Evolutionary conservation across 1,140 invertebrate genomes (phyloP), one percentile per base, ranked within the genome.

Genomic region (Euwallacea similis): DNA sequence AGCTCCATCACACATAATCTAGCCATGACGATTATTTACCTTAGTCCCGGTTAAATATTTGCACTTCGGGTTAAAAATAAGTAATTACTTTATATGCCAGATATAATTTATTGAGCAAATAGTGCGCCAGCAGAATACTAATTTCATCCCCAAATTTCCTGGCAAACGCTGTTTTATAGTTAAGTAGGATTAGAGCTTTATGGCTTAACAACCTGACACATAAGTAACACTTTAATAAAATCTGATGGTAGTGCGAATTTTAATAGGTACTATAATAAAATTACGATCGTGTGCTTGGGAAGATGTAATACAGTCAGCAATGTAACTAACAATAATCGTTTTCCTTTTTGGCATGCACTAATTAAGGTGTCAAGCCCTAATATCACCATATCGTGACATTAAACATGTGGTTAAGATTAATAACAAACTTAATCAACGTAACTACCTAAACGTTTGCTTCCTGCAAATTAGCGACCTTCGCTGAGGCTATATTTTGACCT

Each of bases 391-490:
- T 50, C 46, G 46, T 50, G 46, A 10, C 9, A 50, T 13, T 50
- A 50, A 50, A 13, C 46, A 50, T 50, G 46, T 50, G 46, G 9
- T 50, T 50, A 11, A 50, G 46, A 50, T 50, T 50, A 13, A 10
- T 13, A 11, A 13, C 46, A 10, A 50, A 50, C 46, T 50, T 50
- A 56, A 56, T 56, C 11, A 56, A 56, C 46, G 46, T 50, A 50
- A 50, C 46, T 50, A 13, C 42, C 53, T 54, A 66, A 66, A 21
- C 50, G 63, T 55, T 66, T 43, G 63, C 53, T 55, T 66, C 63
- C 63, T 66, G 63, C 53, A 66, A 66, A 66, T 42, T 66, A 9
- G 7, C 50, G 47, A 55, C 63, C 63, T 66, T 66, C 33, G 50
- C n/a, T 9, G 15, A 47, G 43, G 61, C 21, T 41, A 41, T 15